Percentiles rank a stretch among this genome's conserved stretches.
phyloP scores from a whole-genome alignment of 1,140 invertebrate genomes.

The Nymphalis io region DNA sequence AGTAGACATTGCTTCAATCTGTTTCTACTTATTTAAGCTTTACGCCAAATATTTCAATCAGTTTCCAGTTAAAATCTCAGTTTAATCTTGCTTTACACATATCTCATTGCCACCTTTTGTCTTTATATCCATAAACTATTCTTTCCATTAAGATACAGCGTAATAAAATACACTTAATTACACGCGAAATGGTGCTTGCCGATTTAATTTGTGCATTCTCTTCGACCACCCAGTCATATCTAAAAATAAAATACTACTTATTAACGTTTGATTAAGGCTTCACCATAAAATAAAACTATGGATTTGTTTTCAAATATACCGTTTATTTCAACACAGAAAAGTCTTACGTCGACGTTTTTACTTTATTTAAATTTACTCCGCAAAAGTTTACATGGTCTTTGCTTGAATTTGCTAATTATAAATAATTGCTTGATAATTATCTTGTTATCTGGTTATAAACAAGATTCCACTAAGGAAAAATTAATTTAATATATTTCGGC shows the following conservation, averaged over 20 bases:
- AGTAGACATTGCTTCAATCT: too few relatives aligned
- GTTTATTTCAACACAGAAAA: too few relatives aligned
- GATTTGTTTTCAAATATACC: neutral
- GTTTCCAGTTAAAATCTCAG: neutral
- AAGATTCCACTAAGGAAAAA: neutral
- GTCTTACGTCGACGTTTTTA: neutral
- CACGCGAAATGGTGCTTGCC: slow-evolving; percentile 1
- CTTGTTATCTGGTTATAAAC: neutral
- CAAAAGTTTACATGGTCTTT: too few relatives aligned
- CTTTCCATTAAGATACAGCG: neutral
- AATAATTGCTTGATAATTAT: neutral
- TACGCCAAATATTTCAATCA: neutral
- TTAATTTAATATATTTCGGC: neutral
- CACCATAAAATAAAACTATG: neutral
- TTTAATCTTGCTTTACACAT: neutral
- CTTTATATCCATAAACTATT: slow-evolving; percentile 7
- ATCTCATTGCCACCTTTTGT: neutral
- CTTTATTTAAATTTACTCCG: too few relatives aligned
- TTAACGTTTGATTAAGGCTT: neutral
- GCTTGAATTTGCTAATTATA: neutral
- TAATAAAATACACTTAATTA: slow-evolving; percentile 14
- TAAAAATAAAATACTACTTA: neutral
- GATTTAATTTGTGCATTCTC: slow-evolving; percentile 12
- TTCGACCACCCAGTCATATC: slow-evolving; percentile 4
- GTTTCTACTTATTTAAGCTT: too few relatives aligned